Evolutionary conservation across 2,797 vertebrate species (phyloP), one percentile per base, ranked within the genome.

Genomic region (Danio albolineatus): DNA sequence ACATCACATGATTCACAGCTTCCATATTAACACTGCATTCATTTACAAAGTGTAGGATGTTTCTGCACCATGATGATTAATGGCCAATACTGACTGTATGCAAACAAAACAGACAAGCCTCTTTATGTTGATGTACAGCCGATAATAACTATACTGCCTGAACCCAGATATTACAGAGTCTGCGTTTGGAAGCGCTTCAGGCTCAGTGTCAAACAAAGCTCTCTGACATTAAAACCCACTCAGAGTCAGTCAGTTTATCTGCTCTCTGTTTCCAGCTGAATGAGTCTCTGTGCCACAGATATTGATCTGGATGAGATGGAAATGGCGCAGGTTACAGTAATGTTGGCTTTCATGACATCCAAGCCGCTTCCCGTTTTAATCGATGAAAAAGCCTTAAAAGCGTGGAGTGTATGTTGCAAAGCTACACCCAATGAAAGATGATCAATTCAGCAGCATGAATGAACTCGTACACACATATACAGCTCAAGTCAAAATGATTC

Each of bases 291-390:
- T 28, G 49, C 74, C 46, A 44, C 6, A n/a, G 9, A 76, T 44
- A 76, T 76, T 7, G 19, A 76, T 19, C 61, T 49, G 19, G 39
- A 43, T 21, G 39, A 19, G 73, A 76, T 54, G 67, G 49, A n/a
- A 71, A 41, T 41, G 10, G 67, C 8, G 36, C 38, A 14, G 38
- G 51, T 65, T 65, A 76, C 61, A 44, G 60, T 44, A 66, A 76
- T 66, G 61, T 66, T 56, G 9, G 41, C 61, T 56, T 76, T 65
- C 16, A 76, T 65, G 74, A 54, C 49, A 76, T 39, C 60, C 39
- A 54, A 46, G 49, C 49, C 0, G 36, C 64, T 75, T 75, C 46
- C 72, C 2, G 14, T 53, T 38, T 65, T 56, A 66, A 76, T 76
- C 61, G 13, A 76, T 66, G 76, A 13, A 28, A 28, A 28, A 28